These are phyloP conservation scores for Chalcosyrphus nemorum DNA, from an alignment of 2,888 invertebrate species.

Conservation along the genomic window DNA sequence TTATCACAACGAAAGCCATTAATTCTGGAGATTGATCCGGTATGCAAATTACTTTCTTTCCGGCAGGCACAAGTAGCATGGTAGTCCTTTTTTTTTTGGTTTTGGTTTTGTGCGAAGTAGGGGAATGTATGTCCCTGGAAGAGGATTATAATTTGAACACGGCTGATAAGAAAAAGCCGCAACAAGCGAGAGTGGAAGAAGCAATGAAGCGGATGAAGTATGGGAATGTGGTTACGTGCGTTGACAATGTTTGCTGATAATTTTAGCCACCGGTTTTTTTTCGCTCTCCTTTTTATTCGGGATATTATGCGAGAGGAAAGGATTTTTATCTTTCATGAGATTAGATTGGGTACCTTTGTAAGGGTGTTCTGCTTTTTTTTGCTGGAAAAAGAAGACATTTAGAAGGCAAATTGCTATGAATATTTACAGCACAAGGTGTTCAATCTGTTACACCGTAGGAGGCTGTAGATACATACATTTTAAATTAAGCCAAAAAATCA, in stretches of 20 bases:
- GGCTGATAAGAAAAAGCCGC: slow-evolving; percentile 59
- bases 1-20: slow-evolving; percentile 57
- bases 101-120: neutral
- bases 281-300: no score
- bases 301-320: neutral
- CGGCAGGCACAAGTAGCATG: slow-evolving; percentile 31
- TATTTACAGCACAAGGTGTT: slow-evolving; percentile 9
- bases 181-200: slow-evolving; percentile 59
- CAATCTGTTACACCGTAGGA: neutral
- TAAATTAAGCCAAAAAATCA: neutral
- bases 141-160: slow-evolving; percentile 69
- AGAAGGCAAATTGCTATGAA: slow-evolving; percentile 10
- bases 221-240: slow-evolving; percentile 51
- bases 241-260: slow-evolving; percentile 54
- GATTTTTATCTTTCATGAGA: slow-evolving; percentile 29
- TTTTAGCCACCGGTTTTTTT: slow-evolving; percentile 13
- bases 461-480: neutral
- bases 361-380: neutral
- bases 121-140: slow-evolving; percentile 29
- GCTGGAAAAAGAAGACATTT: slow-evolving; percentile 27
- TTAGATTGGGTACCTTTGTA: slow-evolving; percentile 8
- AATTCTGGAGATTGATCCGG: slow-evolving; percentile 71
- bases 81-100: neutral
- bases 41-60: slow-evolving; percentile 64
- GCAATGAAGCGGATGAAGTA: slow-evolving; percentile 59